phyloP scores from a whole-genome alignment of 1,140 invertebrate genomes.

The Caenorhabditis inopinata region DNA sequence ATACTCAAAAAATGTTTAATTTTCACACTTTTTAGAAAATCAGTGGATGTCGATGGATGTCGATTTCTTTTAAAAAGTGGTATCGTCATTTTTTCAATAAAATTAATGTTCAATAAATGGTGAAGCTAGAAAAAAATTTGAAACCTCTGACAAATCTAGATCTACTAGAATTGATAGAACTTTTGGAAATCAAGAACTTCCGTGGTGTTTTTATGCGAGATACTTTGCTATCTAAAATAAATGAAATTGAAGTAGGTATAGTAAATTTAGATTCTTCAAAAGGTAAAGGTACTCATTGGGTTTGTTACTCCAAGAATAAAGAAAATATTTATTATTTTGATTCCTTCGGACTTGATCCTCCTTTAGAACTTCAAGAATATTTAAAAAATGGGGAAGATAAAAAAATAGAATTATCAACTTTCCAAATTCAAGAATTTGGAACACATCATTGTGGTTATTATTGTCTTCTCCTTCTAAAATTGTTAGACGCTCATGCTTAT shows the following conservation, averaged over 20 bases:
- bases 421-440: slow-evolving; percentile 44
- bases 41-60: too few relatives aligned
- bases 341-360: slow-evolving; percentile 44
- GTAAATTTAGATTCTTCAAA: slow-evolving; percentile 48
- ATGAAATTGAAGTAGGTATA: slow-evolving; percentile 49
- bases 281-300: slow-evolving; percentile 47
- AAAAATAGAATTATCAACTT: slow-evolving; percentile 41
- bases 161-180: not conserved
- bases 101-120: too few relatives aligned
- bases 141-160: slow-evolving; percentile 44
- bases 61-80: too few relatives aligned
- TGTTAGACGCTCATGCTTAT: slow-evolving; percentile 10
- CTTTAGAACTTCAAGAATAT: slow-evolving; percentile 43
- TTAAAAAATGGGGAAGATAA: too few relatives aligned
- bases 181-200: too few relatives aligned
- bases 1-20: too few relatives aligned
- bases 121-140: slow-evolving; percentile 40
- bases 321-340: too few relatives aligned
- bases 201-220: too few relatives aligned
- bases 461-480: slow-evolving; percentile 39
- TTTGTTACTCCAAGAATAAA: too few relatives aligned
- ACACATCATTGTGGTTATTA: slow-evolving; percentile 49
- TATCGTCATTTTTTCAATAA: too few relatives aligned
- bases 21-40: too few relatives aligned
- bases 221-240: slow-evolving; percentile 46